phyloP scores from a whole-genome alignment of 2,888 invertebrate genomes.

The Gastrophysa polygoni region DNA sequence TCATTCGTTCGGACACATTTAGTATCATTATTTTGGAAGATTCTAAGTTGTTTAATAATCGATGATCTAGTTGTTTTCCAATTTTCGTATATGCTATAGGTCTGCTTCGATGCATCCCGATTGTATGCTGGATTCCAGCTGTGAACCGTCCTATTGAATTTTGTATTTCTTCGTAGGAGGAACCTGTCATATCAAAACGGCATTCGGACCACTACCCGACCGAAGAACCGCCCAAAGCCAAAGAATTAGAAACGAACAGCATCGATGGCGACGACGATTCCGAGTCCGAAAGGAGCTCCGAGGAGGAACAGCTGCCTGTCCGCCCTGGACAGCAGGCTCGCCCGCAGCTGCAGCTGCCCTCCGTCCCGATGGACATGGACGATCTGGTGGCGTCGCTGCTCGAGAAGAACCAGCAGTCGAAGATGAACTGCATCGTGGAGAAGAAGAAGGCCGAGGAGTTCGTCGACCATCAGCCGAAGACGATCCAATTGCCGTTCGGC shows the following conservation, averaged over 20 bases:
- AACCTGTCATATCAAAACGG: constrained; percentile 38
- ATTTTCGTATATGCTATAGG: too few relatives aligned
- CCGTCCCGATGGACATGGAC: constrained; percentile 80
- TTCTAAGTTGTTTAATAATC: too few relatives aligned
- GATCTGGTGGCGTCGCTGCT: constrained; percentile 78
- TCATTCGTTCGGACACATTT: too few relatives aligned
- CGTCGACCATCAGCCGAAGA: constrained; percentile 75
- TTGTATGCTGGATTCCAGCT: too few relatives aligned
- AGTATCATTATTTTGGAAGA: too few relatives aligned
- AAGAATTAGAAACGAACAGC: constrained; percentile 35
- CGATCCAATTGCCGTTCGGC: constrained; percentile 68
- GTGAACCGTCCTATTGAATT: too few relatives aligned
- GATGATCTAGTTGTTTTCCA: too few relatives aligned
- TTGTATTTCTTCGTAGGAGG: constrained; percentile 43
- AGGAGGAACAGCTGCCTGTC: constrained; percentile 58
- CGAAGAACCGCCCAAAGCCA: constrained; percentile 29
- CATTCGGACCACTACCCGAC: constrained; percentile 34
- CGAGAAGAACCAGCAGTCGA: constrained; percentile 75
- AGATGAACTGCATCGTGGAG: constrained; percentile 91
- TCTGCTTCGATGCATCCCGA: too few relatives aligned
- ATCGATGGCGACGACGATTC: constrained; percentile 34
- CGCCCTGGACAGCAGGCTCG: constrained; percentile 61
- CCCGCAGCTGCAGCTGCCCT: constrained; percentile 66
- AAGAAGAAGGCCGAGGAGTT: constrained; percentile 84
- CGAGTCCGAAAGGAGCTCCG: constrained; percentile 8